Percentiles rank a stretch among this genome's conserved stretches.
phyloP scores from a whole-genome alignment of 2,113 vertebrate genomes.

The Pelobates fuscus region DNA sequence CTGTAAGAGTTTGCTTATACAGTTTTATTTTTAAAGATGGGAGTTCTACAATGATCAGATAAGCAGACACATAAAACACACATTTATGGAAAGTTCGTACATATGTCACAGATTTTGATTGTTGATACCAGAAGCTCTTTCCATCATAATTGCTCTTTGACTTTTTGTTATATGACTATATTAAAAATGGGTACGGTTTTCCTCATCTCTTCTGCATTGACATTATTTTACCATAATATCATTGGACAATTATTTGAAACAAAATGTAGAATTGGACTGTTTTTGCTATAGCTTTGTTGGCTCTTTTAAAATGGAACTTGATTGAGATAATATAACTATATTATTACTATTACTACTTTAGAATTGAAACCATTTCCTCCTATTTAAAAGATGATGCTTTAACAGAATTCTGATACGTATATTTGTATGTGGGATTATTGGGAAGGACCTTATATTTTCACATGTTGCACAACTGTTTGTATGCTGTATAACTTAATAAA shows the following conservation, averaged over 20 bases:
- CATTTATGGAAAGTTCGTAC: no score
- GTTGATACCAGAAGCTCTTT: neutral
- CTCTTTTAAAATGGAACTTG: conserved; percentile 11
- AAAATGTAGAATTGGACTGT: conserved; percentile 1
- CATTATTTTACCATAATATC: neutral
- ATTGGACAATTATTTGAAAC: neutral
- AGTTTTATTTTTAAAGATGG: neutral
- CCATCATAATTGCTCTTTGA: neutral
- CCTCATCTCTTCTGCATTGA: neutral
- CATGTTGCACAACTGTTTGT: conserved; percentile 10
- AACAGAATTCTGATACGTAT: conserved; percentile 1
- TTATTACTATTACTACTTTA: no score
- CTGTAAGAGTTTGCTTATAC: neutral
- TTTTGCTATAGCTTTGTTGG: neutral
- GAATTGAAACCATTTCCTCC: neutral
- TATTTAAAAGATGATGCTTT: neutral
- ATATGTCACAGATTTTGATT: neutral
- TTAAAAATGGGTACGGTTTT: neutral
- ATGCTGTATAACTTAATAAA: neutral
- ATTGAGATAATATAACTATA: neutral
- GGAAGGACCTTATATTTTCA: conserved; percentile 30
- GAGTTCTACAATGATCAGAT: no score
- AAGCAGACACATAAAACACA: no score
- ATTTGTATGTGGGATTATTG: conserved; percentile 28
- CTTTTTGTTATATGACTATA: neutral